Conservation (phyloP, 2,888 invertebrate genomes). For the Drosophila anceps region DNA sequence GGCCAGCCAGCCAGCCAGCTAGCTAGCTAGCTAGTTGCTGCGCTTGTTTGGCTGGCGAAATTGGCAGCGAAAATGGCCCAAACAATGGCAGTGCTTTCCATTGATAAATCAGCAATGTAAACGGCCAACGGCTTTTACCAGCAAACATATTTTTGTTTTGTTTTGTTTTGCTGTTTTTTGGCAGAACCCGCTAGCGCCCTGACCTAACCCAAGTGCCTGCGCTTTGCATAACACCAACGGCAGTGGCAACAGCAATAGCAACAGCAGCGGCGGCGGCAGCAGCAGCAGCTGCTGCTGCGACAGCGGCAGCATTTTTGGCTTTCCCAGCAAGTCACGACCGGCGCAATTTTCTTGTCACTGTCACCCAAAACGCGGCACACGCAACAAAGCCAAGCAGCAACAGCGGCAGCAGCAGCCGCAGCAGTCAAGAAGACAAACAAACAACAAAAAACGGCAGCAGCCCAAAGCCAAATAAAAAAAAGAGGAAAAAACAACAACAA, state of each 20-base stretch:
- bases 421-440: conserved; percentile 42
- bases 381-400: conserved; percentile 61
- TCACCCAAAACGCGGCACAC: conserved; percentile 63
- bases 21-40: not conserved
- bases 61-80: conserved; percentile 27
- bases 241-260: conserved; percentile 14
- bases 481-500: too few species aligned
- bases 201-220: conserved; percentile 47
- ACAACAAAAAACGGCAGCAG: conserved; percentile 31
- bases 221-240: conserved; percentile 54
- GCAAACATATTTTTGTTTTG: not conserved
- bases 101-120: conserved; percentile 56
- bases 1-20: conserved; percentile 1
- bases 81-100: conserved; percentile 60
- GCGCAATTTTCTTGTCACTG: conserved; percentile 76
- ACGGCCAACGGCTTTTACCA: conserved; percentile 54
- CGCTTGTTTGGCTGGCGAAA: conserved; percentile 28
- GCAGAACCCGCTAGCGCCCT: conserved; percentile 44
- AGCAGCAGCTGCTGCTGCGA: conserved; percentile 7
- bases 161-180: not conserved
- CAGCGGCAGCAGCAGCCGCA: conserved; percentile 20
- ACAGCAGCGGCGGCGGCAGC: conserved; percentile 7
- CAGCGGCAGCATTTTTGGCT: conserved; percentile 55
- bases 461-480: conserved; percentile 34
- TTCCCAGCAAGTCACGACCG: conserved; percentile 76